phyloP scores from a whole-genome alignment of 2,888 invertebrate species.

The Strigamia crassipes region DNA sequence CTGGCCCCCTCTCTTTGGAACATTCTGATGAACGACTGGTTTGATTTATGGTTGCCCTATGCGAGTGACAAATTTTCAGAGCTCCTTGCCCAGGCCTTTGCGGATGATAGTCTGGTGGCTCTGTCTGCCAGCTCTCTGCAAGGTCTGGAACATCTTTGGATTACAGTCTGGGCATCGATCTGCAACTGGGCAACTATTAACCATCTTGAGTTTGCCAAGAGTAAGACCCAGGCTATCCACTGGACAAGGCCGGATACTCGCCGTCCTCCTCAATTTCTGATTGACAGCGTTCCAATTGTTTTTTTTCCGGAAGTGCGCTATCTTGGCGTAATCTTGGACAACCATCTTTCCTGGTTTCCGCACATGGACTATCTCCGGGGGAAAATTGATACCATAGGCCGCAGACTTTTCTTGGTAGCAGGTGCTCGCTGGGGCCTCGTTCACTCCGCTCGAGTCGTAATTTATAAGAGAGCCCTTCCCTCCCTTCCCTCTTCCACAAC shows the following conservation, averaged over 20 bases:
- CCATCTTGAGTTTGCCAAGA: not conserved
- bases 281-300: not conserved
- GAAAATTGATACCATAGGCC: not conserved
- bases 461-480: no score
- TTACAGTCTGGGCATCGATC: not conserved
- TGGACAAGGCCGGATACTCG: constrained; percentile 46
- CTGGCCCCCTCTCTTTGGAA: not conserved
- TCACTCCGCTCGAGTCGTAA: not conserved
- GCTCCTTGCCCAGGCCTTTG: not conserved
- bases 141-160: constrained; percentile 18
- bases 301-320: constrained; percentile 22
- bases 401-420: not conserved
- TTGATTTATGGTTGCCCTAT: not conserved
- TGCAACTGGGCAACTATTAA: not conserved
- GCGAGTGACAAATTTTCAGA: not conserved
- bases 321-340: not conserved
- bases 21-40: not conserved
- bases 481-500: no score
- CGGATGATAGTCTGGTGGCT: not conserved
- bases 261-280: not conserved
- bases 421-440: not conserved
- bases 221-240: constrained; percentile 13
- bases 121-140: not conserved
- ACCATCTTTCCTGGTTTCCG: not conserved
- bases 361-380: not conserved